A percentile compares a stretch with the other conserved stretches of the same genome.
phyloP scores from a whole-genome alignment of 2,888 invertebrate genomes.

The Sclerodermus sp. region DNA sequence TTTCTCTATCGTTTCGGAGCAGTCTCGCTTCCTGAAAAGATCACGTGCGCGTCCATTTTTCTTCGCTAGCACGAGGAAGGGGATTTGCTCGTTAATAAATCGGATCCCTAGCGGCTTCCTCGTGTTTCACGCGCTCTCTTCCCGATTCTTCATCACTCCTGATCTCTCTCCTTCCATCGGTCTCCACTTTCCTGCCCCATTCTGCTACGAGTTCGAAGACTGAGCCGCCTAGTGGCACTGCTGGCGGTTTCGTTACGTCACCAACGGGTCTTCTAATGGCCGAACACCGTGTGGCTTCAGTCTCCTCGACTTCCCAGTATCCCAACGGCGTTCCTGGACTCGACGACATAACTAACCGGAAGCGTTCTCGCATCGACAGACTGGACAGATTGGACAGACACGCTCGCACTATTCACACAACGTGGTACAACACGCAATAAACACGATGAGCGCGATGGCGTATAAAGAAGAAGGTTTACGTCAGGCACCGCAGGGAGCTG shows the following conservation, averaged over 20 bases:
- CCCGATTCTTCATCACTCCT: neutral
- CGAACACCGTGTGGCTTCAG: too few species aligned
- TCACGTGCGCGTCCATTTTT: neutral
- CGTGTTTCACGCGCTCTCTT: too few species aligned
- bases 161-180: neutral
- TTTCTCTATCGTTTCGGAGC: conserved; percentile 8
- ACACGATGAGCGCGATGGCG: neutral
- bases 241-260: too few species aligned
- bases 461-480: conserved; percentile 52
- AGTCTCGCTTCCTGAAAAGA: conserved; percentile 9
- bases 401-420: conserved; percentile 10
- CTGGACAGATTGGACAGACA: conserved; percentile 25
- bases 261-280: too few species aligned
- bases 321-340: too few species aligned
- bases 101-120: too few species aligned
- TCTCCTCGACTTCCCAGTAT: too few species aligned
- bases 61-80: neutral
- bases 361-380: conserved; percentile 32
- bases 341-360: conserved; percentile 22
- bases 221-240: too few species aligned
- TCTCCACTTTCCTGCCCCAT: conserved; percentile 9
- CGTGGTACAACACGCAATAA: neutral
- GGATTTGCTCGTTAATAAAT: too few species aligned
- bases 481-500: conserved; percentile 52
- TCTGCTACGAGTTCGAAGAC: neutral